Evolutionary conservation across 2,113 vertebrate genomes (phyloP).

Genomic region (Lontra canadensis): DNA sequence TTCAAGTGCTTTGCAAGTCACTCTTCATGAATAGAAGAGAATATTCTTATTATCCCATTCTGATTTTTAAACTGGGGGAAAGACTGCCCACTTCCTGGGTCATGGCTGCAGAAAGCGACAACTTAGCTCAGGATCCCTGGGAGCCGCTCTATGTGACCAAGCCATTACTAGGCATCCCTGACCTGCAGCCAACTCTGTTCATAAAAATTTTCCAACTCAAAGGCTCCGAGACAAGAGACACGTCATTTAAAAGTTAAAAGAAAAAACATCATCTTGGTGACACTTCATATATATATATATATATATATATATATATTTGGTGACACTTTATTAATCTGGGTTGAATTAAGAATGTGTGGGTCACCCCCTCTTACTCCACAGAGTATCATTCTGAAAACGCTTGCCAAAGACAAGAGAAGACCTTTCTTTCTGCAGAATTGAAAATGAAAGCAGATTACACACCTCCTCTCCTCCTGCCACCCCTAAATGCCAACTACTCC

Average conservation of each 20-base stretch:
- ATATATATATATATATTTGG: not conserved
- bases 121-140: not conserved
- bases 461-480: rapidly evolving
- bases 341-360: slow-evolving; percentile 51
- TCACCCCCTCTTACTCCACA: not conserved
- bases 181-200: not conserved
- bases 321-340: slow-evolving; percentile 36
- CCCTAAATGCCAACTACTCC: not conserved
- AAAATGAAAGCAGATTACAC: slow-evolving; percentile 34
- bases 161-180: not conserved
- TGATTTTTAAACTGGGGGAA: not conserved
- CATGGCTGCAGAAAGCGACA: not conserved
- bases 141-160: not conserved
- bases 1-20: slow-evolving; percentile 12
- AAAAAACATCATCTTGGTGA: not conserved
- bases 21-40: slow-evolving; percentile 27
- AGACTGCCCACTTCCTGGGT: not conserved
- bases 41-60: not conserved
- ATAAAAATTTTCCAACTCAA: not conserved
- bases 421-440: slow-evolving; percentile 23
- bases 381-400: not conserved
- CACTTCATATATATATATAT: not conserved
- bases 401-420: not conserved
- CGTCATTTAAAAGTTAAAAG: not conserved
- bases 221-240: not conserved